Base-by-base conservation (phyloP, 1,140 invertebrate genomes). In the Drosophila obscura region DNA sequence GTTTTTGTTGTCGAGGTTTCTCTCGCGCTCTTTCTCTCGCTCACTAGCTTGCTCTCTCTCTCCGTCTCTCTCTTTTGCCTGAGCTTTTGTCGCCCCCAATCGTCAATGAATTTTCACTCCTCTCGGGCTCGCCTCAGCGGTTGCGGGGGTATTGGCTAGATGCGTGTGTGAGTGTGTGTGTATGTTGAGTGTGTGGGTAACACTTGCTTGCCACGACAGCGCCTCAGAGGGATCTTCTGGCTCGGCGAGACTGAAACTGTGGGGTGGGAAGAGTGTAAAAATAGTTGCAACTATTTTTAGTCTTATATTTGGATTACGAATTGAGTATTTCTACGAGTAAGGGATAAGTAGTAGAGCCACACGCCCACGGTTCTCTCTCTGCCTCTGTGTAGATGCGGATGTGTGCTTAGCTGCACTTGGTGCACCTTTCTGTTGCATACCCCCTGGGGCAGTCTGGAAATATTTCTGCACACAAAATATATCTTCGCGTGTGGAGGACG, bases 151-250 rank as follows among this genome's bases (percentile, higher is more conserved):
- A 78, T 73, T 77, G 66, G 57, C 73, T 80, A 55, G 79, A 57
- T 67, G 72, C 63, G 39, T 67, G 63, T 60, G 41, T 53, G 59
- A 64, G 22, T 68, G 51, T 56, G 43, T 58, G 44, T 79, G 63
- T 82, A 50, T 77, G 61, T 87, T 2, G 35, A 39, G 63, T 88
- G 78, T 83, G 74, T 60, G 81, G 73, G 62, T 79, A 65, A 58
- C 81, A 85, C 74, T 87, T 87, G 82, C 73, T 87, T 88, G 83
- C 82, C 82, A 87, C 82, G 82, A 87, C 78, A 74, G 75, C 81
- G 82, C 77, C 80, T 88, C 80, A 65, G 48, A 78, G 82, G 78
- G 88, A 79, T 88, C 57, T 68, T 76, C 79, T 82, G 82, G 83
- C 83, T 78, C 48, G 65, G 60, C 72, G 60, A 39, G 8, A 39